Conservation (phyloP, 2,113 vertebrate genomes). For the Cephalopholis sonnerati region DNA sequence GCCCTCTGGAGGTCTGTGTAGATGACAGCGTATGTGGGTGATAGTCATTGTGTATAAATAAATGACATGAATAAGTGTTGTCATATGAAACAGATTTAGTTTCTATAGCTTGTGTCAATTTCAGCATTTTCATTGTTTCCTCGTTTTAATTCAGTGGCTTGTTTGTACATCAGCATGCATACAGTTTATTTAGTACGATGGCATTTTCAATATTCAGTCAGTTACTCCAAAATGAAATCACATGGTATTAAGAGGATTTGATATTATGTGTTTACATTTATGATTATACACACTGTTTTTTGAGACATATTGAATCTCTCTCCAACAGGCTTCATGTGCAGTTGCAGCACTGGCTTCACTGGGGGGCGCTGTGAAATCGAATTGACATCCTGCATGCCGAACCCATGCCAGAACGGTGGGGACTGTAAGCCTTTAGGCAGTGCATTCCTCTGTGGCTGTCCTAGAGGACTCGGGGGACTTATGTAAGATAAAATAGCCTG, state of each 20-base stretch:
- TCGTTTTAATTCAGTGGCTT: background rate
- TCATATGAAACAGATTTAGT: background rate
- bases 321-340: conserved; percentile 90
- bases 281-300: background rate
- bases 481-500: conserved; percentile 86
- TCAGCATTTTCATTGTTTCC: background rate
- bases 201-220: background rate
- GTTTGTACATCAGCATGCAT: background rate
- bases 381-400: conserved; percentile 93
- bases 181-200: background rate
- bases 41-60: conserved; percentile 8
- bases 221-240: background rate
- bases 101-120: background rate
- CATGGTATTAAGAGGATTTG: background rate
- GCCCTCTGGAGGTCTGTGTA: conserved; percentile 90
- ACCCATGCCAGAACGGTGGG: conserved; percentile 93
- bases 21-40: conserved; percentile 9
- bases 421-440: conserved; percentile 90
- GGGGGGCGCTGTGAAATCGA: conserved; percentile 93
- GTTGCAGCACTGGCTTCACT: conserved; percentile 91
- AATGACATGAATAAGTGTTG: background rate
- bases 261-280: background rate
- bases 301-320: conserved; percentile 1
- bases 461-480: conserved; percentile 89
- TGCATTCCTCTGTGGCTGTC: conserved; percentile 92